Conservation (phyloP, 2,797 vertebrate genomes). For the Enteromius mattozi region DNA sequence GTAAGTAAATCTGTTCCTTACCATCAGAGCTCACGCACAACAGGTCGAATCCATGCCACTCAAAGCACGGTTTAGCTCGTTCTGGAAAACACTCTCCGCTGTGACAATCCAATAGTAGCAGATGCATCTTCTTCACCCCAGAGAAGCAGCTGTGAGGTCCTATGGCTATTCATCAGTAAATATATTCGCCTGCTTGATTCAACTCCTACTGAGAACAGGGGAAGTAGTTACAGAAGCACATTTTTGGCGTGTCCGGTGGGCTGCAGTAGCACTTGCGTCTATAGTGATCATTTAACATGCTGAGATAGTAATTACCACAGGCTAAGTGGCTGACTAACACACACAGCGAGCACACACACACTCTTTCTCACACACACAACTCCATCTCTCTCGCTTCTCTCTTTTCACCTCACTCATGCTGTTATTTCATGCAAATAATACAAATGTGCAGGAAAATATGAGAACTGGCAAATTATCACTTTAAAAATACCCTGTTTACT, state of each 20-base stretch:
- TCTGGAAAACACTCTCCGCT: slow-evolving; percentile 22
- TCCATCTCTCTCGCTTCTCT: slow-evolving; percentile 10
- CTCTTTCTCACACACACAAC: background rate
- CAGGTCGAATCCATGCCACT: slow-evolving; percentile 11
- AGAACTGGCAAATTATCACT: slow-evolving; percentile 24
- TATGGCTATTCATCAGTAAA: slow-evolving; percentile 53
- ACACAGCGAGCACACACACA: slow-evolving; percentile 21
- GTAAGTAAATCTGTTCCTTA: slow-evolving; percentile 80
- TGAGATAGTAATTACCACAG: slow-evolving; percentile 70
- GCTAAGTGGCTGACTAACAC: slow-evolving; percentile 60
- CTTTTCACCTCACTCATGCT: slow-evolving; percentile 27
- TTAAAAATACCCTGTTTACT: background rate
- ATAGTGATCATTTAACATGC: slow-evolving; percentile 69
- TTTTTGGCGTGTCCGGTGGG: slow-evolving; percentile 65
- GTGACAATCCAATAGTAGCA: slow-evolving; percentile 43
- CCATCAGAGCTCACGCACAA: slow-evolving; percentile 2
- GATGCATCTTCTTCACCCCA: slow-evolving; percentile 52
- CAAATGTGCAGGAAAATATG: slow-evolving; percentile 47
- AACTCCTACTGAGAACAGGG: slow-evolving; percentile 49
- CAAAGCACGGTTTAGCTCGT: background rate
- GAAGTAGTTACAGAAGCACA: slow-evolving; percentile 57
- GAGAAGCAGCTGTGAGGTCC: slow-evolving; percentile 62
- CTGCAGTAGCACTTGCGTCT: slow-evolving; percentile 68
- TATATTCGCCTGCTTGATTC: slow-evolving; percentile 51
- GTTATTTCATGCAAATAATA: slow-evolving; percentile 40